Evolutionary conservation across 2,888 invertebrate species (phyloP).

Genomic region (Agrochola circellaris): DNA sequence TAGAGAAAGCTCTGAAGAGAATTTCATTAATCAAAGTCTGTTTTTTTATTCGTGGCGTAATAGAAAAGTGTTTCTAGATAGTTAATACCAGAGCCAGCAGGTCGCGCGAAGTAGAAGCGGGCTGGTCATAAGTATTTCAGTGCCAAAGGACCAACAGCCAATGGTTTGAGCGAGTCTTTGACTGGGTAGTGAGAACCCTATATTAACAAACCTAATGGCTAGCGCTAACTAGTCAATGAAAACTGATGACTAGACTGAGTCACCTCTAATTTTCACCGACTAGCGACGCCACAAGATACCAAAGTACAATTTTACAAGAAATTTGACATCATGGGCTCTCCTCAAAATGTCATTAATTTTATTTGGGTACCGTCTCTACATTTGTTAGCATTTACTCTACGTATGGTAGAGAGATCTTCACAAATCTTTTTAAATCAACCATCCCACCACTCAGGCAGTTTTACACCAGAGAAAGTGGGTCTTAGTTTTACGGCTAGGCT

Average conservation of each 20-base stretch:
- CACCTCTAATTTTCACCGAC: too few relatives aligned
- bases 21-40: slow-evolving; percentile 8
- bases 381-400: not conserved
- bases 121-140: not conserved
- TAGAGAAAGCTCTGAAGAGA: slow-evolving; percentile 1
- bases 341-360: not conserved
- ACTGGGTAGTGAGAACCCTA: not conserved
- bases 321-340: not conserved
- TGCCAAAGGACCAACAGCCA: not conserved
- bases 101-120: not conserved
- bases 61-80: not conserved
- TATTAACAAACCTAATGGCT: not conserved
- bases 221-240: not conserved
- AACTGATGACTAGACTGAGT: not conserved
- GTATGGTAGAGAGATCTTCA: not conserved
- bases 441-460: slow-evolving; percentile 8
- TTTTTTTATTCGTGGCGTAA: not conserved
- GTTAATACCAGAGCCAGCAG: not conserved
- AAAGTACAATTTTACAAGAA: not conserved
- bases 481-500: slow-evolving; percentile 52
- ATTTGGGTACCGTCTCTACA: not conserved
- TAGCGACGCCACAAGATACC: not conserved
- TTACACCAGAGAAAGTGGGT: slow-evolving; percentile 39
- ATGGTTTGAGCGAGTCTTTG: not conserved
- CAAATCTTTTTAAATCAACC: slow-evolving; percentile 15